Evolutionary conservation across 2,797 vertebrate species (phyloP).

Genomic region (Atherinosoma microstoma): DNA sequence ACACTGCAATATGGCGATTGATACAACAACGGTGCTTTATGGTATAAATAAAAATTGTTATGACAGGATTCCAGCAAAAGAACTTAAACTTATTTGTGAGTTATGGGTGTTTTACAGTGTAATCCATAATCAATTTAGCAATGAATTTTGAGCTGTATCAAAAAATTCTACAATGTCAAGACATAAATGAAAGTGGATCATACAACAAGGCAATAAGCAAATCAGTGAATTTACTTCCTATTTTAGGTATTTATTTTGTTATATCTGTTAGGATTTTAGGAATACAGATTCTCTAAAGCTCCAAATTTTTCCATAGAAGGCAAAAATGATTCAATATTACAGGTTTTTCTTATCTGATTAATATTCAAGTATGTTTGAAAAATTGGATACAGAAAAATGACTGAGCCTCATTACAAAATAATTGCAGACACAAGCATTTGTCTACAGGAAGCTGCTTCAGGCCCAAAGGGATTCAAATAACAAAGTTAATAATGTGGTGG

Average conservation of each 20-base stretch:
- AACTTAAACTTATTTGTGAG: background rate
- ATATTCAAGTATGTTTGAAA: background rate
- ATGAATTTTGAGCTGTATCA: too few species aligned
- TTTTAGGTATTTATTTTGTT: too few species aligned
- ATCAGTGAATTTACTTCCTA: background rate
- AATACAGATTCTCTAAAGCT: background rate
- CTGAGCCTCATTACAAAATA: background rate
- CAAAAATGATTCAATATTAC: background rate
- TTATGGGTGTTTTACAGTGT: too few species aligned
- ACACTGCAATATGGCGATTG: background rate
- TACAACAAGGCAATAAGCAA: background rate
- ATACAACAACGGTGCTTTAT: background rate
- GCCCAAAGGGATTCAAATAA: background rate
- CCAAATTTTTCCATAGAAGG: background rate
- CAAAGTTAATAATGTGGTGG: background rate
- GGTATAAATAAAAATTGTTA: background rate
- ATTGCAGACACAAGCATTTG: background rate
- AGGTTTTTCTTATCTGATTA: background rate
- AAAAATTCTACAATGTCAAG: too few species aligned
- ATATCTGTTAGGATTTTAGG: background rate
- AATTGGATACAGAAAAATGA: background rate
- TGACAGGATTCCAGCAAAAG: background rate
- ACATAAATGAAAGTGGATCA: background rate
- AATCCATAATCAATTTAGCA: too few species aligned
- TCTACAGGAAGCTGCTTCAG: background rate